phyloP scores from a whole-genome alignment of 2,113 vertebrate species.

The Lagopus muta region DNA sequence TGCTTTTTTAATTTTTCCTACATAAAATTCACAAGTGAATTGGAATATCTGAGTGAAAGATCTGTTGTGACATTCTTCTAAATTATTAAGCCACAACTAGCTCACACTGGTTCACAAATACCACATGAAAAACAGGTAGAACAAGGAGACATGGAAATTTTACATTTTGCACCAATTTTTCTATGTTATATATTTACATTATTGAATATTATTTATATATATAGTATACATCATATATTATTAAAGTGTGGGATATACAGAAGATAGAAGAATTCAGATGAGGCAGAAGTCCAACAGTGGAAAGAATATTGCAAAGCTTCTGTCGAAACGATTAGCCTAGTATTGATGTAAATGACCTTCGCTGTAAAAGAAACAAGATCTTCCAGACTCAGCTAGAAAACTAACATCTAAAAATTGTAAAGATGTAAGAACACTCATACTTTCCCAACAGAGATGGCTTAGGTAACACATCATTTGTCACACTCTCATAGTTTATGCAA shows the following conservation, averaged over 20 bases:
- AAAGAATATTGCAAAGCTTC: background rate
- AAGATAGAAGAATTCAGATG: background rate
- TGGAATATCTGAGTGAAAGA: background rate
- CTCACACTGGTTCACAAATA: accelerated
- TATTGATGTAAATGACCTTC: accelerated
- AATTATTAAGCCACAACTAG: background rate
- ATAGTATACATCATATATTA: background rate
- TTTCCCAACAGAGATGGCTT: background rate
- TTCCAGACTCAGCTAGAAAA: background rate
- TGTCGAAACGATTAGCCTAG: background rate
- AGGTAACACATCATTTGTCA: background rate
- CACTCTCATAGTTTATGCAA: background rate
- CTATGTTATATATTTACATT: background rate
- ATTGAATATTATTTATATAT: background rate
- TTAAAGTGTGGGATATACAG: background rate
- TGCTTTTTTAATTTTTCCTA: background rate
- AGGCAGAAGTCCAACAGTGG: background rate
- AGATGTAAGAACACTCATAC: background rate
- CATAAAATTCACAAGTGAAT: background rate
- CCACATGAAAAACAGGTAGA: background rate
- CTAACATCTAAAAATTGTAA: background rate
- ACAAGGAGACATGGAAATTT: background rate
- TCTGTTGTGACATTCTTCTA: background rate
- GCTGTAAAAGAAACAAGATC: background rate
- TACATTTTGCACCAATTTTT: background rate